These are phyloP conservation scores for Trichogramma evanescens DNA, from an alignment of 2,888 invertebrate species.

Conservation along the genomic window DNA sequence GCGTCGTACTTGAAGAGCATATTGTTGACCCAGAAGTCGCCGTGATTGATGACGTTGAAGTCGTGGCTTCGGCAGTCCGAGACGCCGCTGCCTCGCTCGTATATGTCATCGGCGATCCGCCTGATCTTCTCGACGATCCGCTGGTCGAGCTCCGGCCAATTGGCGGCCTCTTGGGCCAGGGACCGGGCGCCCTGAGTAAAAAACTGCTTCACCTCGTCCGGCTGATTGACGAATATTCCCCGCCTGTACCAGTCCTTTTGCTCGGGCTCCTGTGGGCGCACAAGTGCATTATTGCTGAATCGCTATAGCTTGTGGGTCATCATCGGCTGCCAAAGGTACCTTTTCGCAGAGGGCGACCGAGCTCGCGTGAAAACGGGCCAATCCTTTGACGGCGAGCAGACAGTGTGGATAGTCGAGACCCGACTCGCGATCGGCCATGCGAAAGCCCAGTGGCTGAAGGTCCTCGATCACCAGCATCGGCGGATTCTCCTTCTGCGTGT, in stretches of 20 bases:
- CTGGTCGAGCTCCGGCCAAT: conserved; percentile 32
- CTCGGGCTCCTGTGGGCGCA: conserved; percentile 29
- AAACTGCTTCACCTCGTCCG: conserved; percentile 25
- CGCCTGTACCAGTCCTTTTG: conserved; percentile 23
- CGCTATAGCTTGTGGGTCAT: not conserved
- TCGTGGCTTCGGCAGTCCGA: conserved; percentile 20
- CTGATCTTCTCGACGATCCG: conserved; percentile 30
- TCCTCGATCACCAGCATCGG: conserved; percentile 52
- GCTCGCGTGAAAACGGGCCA: conserved; percentile 54
- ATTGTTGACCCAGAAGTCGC: conserved; percentile 42
- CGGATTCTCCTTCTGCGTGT: conserved; percentile 38
- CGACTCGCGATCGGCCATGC: conserved; percentile 50
- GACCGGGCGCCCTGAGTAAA: conserved; percentile 19
- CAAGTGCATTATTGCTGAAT: not conserved
- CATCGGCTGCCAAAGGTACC: conserved; percentile 37
- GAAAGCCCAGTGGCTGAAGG: conserved; percentile 51
- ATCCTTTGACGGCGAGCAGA: conserved; percentile 48
- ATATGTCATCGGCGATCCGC: conserved; percentile 20
- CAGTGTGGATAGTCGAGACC: conserved; percentile 54
- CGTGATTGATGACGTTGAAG: conserved; percentile 41
- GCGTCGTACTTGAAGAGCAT: conserved; percentile 41
- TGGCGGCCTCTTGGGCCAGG: conserved; percentile 25
- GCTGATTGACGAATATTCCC: conserved; percentile 29
- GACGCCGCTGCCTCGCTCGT: conserved; percentile 14
- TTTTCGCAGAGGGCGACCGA: conserved; percentile 52